These are phyloP conservation scores for Semaprochilodus insignis DNA, from an alignment of 2,797 vertebrate genomes.

Conservation along the genomic window DNA sequence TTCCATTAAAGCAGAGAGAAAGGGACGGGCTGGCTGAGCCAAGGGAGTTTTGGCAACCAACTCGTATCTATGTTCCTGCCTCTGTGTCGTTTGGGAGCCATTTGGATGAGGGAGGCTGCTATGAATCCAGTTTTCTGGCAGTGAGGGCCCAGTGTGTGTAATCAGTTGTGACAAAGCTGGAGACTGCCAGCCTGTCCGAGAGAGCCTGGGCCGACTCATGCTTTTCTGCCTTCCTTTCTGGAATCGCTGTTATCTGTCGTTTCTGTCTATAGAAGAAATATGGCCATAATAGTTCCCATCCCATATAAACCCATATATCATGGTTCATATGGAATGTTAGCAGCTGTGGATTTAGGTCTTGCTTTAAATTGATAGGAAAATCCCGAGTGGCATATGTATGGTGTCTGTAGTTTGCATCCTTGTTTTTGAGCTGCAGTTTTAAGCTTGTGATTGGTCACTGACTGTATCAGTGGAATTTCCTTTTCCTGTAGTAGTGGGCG, in stretches of 20 bases:
- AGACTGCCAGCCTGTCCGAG: constrained; percentile 73
- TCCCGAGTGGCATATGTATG: too few species aligned
- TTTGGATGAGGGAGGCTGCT: constrained; percentile 66
- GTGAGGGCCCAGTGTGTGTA: constrained; percentile 67
- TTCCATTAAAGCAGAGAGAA: constrained; percentile 51
- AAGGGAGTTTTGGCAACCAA: constrained; percentile 23
- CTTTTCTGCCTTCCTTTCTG: constrained; percentile 69
- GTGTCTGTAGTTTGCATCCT: too few species aligned
- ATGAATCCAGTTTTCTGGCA: constrained; percentile 73
- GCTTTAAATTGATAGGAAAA: too few species aligned
- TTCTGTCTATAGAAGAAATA: too few species aligned
- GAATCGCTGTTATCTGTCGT: constrained; percentile 68
- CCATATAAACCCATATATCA: too few species aligned
- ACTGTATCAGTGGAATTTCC: too few species aligned
- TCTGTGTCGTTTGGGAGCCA: constrained; percentile 67
- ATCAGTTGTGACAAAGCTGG: constrained; percentile 78
- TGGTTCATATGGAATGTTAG: too few species aligned
- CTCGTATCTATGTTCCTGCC: constrained; percentile 32
- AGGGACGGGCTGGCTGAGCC: constrained; percentile 8
- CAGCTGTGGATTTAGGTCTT: too few species aligned
- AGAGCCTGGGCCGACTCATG: constrained; percentile 67
- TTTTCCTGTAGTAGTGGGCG: too few species aligned
- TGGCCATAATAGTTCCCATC: too few species aligned
- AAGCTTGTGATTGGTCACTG: too few species aligned
- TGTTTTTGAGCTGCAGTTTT: too few species aligned